Conservation (phyloP, 2,888 invertebrate genomes). For the Ochropleura leucogaster region DNA sequence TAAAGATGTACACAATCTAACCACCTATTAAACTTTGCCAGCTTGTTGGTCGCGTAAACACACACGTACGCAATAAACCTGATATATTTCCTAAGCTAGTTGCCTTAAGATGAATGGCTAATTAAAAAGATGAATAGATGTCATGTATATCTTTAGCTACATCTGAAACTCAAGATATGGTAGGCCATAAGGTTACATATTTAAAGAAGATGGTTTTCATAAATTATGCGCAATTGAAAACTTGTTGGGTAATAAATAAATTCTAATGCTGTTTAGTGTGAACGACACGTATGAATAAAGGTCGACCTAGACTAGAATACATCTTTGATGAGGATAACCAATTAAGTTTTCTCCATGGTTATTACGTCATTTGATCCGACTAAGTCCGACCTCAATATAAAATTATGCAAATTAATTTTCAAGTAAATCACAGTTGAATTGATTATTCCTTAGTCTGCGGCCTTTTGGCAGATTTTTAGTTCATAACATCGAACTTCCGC, state of each 20-base stretch:
- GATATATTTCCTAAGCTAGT: conserved; percentile 51
- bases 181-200: conserved; percentile 19
- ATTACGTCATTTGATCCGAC: conserved; percentile 6
- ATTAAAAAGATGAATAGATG: conserved; percentile 51
- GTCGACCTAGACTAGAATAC: neutral
- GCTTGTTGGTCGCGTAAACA: conserved; percentile 12
- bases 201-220: conserved; percentile 42
- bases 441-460: conserved; percentile 49
- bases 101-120: conserved; percentile 45
- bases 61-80: conserved; percentile 33
- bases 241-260: conserved; percentile 16
- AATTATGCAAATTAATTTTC: conserved; percentile 47
- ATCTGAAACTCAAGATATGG: conserved; percentile 36
- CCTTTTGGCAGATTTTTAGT: conserved; percentile 60
- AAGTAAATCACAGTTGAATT: conserved; percentile 54
- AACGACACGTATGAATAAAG: conserved; percentile 4
- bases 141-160: conserved; percentile 32
- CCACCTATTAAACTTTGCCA: neutral
- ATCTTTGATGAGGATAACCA: neutral
- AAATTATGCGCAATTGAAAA: conserved; percentile 31
- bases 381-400: conserved; percentile 34
- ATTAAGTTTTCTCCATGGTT: conserved; percentile 16
- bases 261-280: neutral
- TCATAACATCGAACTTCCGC: conserved; percentile 56
- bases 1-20: conserved; percentile 15